Percentiles rank a stretch among this genome's conserved stretches.
phyloP scores from a whole-genome alignment of 2,113 vertebrate species.

The Ciconia maguari region DNA sequence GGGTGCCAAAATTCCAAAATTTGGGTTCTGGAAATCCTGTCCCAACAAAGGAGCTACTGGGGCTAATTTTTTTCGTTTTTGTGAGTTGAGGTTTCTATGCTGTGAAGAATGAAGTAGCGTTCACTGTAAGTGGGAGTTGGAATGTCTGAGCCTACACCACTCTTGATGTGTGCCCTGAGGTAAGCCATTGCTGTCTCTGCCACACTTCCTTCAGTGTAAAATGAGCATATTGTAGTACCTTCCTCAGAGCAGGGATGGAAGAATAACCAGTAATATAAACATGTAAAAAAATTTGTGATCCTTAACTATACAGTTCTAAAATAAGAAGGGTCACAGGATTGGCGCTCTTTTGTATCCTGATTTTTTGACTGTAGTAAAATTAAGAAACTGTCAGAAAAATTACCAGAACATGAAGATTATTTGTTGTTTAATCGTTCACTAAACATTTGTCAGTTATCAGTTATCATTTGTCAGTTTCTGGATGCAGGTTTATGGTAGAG shows the following conservation, averaged over 20 bases:
- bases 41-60: not conserved
- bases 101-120: not conserved
- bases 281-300: not conserved
- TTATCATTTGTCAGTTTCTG: not conserved
- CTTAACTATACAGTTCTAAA: not conserved
- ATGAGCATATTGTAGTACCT: not conserved
- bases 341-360: not conserved
- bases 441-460: not conserved
- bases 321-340: not conserved
- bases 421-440: not conserved
- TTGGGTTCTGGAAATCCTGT: not conserved
- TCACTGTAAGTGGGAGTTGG: not conserved
- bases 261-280: not conserved
- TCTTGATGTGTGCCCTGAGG: not conserved
- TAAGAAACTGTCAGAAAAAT: not conserved
- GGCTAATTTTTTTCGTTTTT: not conserved
- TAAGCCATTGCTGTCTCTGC: not conserved
- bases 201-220: not conserved
- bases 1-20: not conserved
- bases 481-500: not conserved
- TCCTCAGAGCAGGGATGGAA: not conserved
- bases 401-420: not conserved
- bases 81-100: not conserved
- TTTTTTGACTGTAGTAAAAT: not conserved
- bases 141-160: not conserved